phyloP scores from a whole-genome alignment of 2,888 invertebrate species.

The Alcis repandata region DNA sequence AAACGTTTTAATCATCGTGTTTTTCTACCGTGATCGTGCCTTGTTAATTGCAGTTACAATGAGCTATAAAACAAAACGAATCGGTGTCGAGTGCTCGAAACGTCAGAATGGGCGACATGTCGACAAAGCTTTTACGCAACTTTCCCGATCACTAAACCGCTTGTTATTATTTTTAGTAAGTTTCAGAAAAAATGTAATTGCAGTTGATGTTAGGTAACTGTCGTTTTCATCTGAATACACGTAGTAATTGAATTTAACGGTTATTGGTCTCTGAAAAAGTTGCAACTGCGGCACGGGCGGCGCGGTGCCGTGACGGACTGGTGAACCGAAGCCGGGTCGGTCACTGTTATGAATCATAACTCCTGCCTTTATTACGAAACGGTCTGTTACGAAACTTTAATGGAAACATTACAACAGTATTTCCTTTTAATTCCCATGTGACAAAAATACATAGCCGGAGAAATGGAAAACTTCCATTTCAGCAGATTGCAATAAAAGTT shows the following conservation, averaged over 20 bases:
- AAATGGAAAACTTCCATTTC: conserved; percentile 11
- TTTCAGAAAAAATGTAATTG: conserved; percentile 20
- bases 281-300: conserved; percentile 45
- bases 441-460: conserved; percentile 7
- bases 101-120: background rate
- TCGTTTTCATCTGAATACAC: conserved; percentile 73
- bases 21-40: conserved; percentile 47
- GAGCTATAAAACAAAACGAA: conserved; percentile 45
- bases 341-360: conserved; percentile 48
- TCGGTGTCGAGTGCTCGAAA: conserved; percentile 4
- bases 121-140: background rate
- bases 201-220: conserved; percentile 62
- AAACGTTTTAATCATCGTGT: conserved; percentile 47
- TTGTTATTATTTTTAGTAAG: background rate
- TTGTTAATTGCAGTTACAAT: conserved; percentile 45
- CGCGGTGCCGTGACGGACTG: conserved; percentile 59
- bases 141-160: too few species aligned
- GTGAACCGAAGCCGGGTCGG: conserved; percentile 61
- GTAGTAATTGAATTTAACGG: conserved; percentile 82
- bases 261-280: conserved; percentile 72
- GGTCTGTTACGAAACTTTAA: conserved; percentile 37
- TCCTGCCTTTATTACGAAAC: conserved; percentile 42
- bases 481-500: conserved; percentile 12
- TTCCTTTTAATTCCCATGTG: conserved; percentile 1
- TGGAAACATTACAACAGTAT: conserved; percentile 13